These are phyloP conservation scores for Lamproptera curius DNA, from an alignment of 2,888 invertebrate species.

Conservation along the genomic window DNA sequence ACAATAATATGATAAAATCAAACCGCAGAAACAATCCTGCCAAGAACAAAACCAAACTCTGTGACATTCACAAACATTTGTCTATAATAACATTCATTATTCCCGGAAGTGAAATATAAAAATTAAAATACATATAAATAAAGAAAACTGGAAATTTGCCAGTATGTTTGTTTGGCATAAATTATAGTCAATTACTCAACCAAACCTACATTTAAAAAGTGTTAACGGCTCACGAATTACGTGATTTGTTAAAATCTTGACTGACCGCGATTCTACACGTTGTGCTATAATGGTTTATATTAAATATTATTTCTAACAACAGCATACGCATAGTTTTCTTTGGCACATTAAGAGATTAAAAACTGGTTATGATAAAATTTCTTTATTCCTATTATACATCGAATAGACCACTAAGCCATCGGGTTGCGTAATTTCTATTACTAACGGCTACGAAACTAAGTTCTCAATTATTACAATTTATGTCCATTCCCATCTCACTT, in stretches of 20 bases:
- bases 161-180: conserved; percentile 6
- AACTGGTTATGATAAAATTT: background rate
- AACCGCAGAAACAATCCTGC: background rate
- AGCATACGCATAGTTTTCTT: background rate
- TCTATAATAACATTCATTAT: too few species aligned
- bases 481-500: too few species aligned
- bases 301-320: conserved; percentile 5
- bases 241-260: conserved; percentile 26
- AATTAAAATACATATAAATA: background rate
- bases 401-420: background rate
- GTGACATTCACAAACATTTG: background rate
- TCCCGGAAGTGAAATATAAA: too few species aligned
- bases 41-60: background rate
- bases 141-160: conserved; percentile 12
- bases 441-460: too few species aligned
- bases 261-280: conserved; percentile 6
- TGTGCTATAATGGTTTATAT: too few species aligned
- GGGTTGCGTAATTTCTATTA: background rate
- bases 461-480: too few species aligned
- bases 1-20: background rate
- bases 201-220: conserved; percentile 15
- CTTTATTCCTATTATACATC: background rate
- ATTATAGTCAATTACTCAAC: conserved; percentile 8
- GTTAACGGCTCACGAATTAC: conserved; percentile 42
- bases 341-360: conserved; percentile 3